Percentiles rank a stretch among this genome's conserved stretches.
phyloP scores from a whole-genome alignment of 2,113 vertebrate species.

The Dipodomys stephensi region DNA sequence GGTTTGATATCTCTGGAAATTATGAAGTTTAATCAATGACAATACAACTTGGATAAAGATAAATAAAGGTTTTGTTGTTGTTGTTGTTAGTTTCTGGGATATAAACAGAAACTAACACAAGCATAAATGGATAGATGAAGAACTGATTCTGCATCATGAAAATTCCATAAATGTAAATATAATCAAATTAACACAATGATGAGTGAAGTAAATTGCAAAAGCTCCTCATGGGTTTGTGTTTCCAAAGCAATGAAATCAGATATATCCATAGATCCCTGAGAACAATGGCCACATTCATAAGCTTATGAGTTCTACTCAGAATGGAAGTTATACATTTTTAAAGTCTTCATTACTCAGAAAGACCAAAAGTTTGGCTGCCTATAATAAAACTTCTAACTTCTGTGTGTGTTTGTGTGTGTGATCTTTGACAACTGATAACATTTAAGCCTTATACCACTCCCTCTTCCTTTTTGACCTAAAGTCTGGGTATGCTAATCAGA shows the following conservation, averaged over 20 bases:
- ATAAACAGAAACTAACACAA: neutral
- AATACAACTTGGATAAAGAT: conserved; percentile 16
- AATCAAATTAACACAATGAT: neutral
- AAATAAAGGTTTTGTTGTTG: neutral
- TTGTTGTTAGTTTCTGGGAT: neutral
- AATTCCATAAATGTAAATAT: neutral
- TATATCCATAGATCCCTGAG: neutral
- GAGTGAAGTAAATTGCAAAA: neutral
- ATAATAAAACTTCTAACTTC: neutral
- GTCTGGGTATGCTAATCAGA: neutral
- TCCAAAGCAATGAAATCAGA: neutral
- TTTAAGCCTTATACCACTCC: neutral
- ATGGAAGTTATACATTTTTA: conserved; percentile 4
- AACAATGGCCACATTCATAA: neutral
- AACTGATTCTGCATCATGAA: neutral
- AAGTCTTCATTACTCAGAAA: neutral
- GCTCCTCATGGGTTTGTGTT: neutral
- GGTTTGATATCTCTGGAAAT: neutral
- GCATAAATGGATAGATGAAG: neutral
- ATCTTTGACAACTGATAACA: neutral
- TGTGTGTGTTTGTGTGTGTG: no score
- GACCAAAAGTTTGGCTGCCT: neutral
- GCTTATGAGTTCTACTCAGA: neutral
- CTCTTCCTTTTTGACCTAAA: neutral
- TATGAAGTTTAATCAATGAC: conserved; percentile 26